These are phyloP conservation scores for Eupithecia pulchellata DNA, from an alignment of 2,888 invertebrate species.

Conservation along the genomic window DNA sequence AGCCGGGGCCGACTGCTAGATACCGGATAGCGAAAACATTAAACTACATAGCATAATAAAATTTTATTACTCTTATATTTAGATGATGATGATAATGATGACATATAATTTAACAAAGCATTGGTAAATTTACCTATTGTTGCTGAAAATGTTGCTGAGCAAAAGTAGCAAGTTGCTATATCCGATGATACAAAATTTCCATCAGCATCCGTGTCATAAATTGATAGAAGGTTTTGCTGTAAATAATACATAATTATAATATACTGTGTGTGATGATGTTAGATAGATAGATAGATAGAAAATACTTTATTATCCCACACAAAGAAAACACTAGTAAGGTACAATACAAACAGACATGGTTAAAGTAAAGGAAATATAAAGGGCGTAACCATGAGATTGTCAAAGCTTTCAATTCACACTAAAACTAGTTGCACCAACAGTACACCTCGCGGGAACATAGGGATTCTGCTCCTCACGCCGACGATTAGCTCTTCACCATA, in stretches of 20 bases:
- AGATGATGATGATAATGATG: background rate
- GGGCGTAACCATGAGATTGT: too few relatives aligned
- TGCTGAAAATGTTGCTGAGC: constrained; percentile 90
- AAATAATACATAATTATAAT: constrained; percentile 1
- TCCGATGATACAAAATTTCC: constrained; percentile 84
- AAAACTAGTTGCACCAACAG: background rate
- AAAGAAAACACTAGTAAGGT: too few relatives aligned
- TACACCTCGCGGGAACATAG: background rate
- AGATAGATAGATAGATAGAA: too few relatives aligned
- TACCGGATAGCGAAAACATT: too few relatives aligned
- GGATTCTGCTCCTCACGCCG: too few relatives aligned
- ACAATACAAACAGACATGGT: too few relatives aligned
- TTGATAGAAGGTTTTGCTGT: constrained; percentile 85
- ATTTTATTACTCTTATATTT: background rate
- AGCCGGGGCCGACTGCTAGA: too few relatives aligned
- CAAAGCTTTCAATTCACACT: background rate
- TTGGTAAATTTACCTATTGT: constrained; percentile 80
- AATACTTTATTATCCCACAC: too few relatives aligned
- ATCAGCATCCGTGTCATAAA: constrained; percentile 72
- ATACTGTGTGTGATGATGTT: too few relatives aligned
- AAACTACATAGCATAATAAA: too few relatives aligned
- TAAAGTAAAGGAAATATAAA: too few relatives aligned
- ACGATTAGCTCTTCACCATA: too few relatives aligned
- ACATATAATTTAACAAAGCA: background rate
- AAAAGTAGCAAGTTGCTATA: constrained; percentile 90